Evolutionary conservation across 2,113 vertebrate genomes (phyloP), one percentile per base, ranked within the genome.

Genomic region (Pimephales promelas): DNA sequence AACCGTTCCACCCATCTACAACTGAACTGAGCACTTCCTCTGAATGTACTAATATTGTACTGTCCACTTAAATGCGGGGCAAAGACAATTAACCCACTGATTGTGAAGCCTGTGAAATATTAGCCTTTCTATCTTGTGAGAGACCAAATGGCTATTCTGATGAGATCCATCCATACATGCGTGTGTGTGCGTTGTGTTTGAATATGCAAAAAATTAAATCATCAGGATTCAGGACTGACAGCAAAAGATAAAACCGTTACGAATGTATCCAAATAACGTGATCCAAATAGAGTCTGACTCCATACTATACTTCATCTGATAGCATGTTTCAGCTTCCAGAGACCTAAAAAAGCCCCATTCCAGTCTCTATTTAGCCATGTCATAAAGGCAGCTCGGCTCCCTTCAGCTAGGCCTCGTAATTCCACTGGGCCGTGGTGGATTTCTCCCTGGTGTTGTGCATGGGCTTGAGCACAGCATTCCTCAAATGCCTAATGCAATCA

Each of bases 1-100:
- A 96, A 95, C 92, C 89, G 94, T 89, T 95, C 94, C 95, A 93
- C 95, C 96, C 96, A 92, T 93, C 87, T 89, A 91, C 92, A 92
- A 96, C 93, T 96, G 94, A 96, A 92, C 90, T 87, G 89, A 77
- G 59, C 88, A 86, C 89, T 95, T 97, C 95, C 96, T 96, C 94
- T 34, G 24, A 93, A 90, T 89, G 91, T 88, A 83, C 90, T 90
- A 88, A 20, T 76, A 20, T 13, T 62, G 43, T 24, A 45, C 59
- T 57, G 81, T 79, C 75, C 52, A n/a, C 79, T 40, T 82, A 85
- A 57, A 82, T n/a, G 82, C 83, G 78, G 52, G 59, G 74, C 5
- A 54, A 74, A 75, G 28, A 77, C 54, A 77, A 40, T 57, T 54
- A 57, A 36, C 34, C 11, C 24, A 71, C 22, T 45, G 54, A 40